phyloP scores from a whole-genome alignment of 2,797 vertebrate genomes.

The Pantherophis alleghaniensis region DNA sequence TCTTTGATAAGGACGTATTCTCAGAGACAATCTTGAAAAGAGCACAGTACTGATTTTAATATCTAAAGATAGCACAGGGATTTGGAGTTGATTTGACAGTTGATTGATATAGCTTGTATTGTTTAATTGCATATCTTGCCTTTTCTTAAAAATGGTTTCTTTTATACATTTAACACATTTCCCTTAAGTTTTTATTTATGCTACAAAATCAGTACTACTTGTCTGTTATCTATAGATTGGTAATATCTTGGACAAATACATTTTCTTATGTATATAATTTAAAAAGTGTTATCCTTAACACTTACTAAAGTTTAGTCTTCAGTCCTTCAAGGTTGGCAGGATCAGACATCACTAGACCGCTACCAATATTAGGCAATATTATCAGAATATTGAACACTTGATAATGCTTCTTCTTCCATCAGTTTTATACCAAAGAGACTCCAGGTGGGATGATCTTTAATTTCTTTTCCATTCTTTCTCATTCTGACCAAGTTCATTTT shows the following conservation, averaged over 20 bases:
- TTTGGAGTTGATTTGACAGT: neutral
- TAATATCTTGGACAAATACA: neutral
- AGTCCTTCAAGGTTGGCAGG: neutral
- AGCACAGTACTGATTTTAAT: neutral
- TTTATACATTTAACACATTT: neutral
- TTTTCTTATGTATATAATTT: neutral
- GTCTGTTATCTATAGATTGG: neutral
- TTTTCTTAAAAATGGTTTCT: neutral
- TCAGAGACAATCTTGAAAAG: neutral
- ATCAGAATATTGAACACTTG: neutral
- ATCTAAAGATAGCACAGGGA: neutral
- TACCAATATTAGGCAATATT: neutral
- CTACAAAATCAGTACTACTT: neutral
- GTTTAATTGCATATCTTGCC: neutral
- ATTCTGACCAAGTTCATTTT: neutral
- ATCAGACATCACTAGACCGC: neutral
- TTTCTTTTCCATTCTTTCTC: neutral
- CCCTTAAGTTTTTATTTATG: neutral
- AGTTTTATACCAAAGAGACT: neutral
- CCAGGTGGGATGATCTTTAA: neutral
- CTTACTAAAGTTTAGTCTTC: neutral
- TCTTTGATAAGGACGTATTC: neutral
- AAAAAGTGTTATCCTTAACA: neutral
- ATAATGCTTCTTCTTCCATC: neutral
- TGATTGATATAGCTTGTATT: neutral